Percentiles rank a stretch among this genome's conserved stretches.
Evolutionary conservation across 2,113 vertebrate genomes (phyloP).

Genomic region (Engraulis encrasicolus): DNA sequence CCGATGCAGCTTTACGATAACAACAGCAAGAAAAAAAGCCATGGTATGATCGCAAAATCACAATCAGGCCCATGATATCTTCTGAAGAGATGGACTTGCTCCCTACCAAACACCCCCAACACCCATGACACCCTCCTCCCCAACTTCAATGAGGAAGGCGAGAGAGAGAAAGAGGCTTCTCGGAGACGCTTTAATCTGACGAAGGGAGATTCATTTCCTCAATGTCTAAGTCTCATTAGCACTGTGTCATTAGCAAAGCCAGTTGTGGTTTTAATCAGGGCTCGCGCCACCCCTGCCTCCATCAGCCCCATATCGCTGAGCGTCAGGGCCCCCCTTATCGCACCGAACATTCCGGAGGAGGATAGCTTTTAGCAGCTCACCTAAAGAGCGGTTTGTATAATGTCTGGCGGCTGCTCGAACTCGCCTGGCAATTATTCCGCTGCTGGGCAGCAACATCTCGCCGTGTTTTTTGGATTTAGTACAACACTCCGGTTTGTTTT

Average conservation of each 20-base stretch:
- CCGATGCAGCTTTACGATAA: background rate
- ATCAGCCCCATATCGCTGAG: constrained; percentile 27
- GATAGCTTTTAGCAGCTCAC: constrained; percentile 46
- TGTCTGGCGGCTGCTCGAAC: constrained; percentile 47
- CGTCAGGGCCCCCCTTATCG: constrained; percentile 46
- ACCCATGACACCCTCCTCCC: too few species aligned
- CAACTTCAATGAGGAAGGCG: constrained; percentile 1
- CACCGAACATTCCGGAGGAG: constrained; percentile 51
- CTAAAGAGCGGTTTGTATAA: constrained; percentile 35
- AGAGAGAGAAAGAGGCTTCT: background rate
- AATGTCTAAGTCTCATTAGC: constrained; percentile 10
- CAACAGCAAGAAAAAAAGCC: background rate
- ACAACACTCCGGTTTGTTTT: background rate
- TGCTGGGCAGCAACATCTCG: background rate
- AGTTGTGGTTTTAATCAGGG: constrained; percentile 3
- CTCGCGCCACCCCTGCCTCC: background rate
- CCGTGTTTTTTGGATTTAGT: background rate
- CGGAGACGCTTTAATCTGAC: constrained; percentile 11
- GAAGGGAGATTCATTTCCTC: constrained; percentile 4
- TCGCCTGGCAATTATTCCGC: constrained; percentile 36
- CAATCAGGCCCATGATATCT: background rate
- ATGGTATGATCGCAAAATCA: background rate
- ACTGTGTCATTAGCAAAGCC: background rate
- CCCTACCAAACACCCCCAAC: too few species aligned
- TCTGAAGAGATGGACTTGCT: background rate